Evolutionary conservation across 92 coral and sea anemone species (phyloP).

Genomic region (Parazoanthus atlanticus): DNA sequence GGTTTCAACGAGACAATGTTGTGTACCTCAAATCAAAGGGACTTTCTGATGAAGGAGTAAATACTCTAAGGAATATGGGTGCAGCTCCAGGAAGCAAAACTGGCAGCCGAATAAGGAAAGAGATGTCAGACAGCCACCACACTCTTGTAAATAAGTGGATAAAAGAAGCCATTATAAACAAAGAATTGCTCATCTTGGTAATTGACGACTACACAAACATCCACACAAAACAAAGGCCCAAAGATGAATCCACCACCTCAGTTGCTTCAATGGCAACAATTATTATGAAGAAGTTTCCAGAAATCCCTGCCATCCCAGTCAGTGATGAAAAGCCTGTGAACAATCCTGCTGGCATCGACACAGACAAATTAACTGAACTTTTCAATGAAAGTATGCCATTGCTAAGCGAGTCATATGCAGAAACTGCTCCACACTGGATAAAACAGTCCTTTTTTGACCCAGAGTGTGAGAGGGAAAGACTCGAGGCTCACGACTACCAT

Average conservation of each 20-base stretch:
- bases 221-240: conserved; percentile 30
- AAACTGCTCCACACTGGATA: conserved; percentile 57
- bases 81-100: conserved; percentile 28
- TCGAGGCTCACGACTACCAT: conserved; percentile 24
- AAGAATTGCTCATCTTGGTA: conserved; percentile 29
- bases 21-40: conserved; percentile 26
- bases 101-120: not conserved
- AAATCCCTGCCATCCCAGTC: conserved; percentile 14
- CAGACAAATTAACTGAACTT: not conserved
- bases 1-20: conserved; percentile 40
- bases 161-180: conserved; percentile 31
- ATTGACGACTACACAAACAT: conserved; percentile 51
- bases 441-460: conserved; percentile 34
- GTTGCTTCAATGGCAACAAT: conserved; percentile 35
- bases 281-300: conserved; percentile 37
- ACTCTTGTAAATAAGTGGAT: conserved; percentile 28
- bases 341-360: conserved; percentile 1
- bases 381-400: conserved; percentile 2
- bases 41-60: conserved; percentile 20
- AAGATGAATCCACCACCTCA: not conserved
- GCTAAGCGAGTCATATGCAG: conserved; percentile 11
- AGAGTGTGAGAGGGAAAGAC: conserved; percentile 34
- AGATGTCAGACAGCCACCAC: not conserved
- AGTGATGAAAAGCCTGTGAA: not conserved
- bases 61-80: conserved; percentile 26